These are phyloP conservation scores for Sorex fumeus DNA, from an alignment of 2,113 vertebrate species.

Conservation along the genomic window DNA sequence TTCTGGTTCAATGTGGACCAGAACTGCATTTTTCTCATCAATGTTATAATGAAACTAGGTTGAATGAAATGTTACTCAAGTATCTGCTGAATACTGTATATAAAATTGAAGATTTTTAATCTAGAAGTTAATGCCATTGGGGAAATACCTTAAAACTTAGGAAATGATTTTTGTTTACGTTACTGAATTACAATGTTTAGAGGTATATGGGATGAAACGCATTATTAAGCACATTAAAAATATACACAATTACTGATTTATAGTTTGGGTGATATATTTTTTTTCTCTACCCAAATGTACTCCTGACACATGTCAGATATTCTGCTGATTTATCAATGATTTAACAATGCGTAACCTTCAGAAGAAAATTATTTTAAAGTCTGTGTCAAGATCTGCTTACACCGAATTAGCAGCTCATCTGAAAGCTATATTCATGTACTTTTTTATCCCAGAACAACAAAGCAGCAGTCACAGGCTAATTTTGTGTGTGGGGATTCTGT, in stretches of 20 bases:
- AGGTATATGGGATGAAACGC: neutral
- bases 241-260: neutral
- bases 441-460: neutral
- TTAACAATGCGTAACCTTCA: neutral
- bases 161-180: conserved; percentile 70
- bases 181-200: conserved; percentile 61
- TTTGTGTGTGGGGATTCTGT: neutral
- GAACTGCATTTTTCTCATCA: neutral
- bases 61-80: neutral
- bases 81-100: neutral
- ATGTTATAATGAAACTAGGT: neutral
- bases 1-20: neutral
- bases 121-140: conserved; percentile 19
- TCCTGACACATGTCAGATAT: neutral
- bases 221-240: conserved; percentile 30
- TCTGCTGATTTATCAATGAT: neutral
- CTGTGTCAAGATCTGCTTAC: neutral
- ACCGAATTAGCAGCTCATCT: neutral
- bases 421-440: neutral
- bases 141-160: conserved; percentile 42
- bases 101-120: conserved; percentile 60
- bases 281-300: neutral
- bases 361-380: neutral
- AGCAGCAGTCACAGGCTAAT: neutral
- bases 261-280: neutral